Evolutionary conservation across 2,113 vertebrate genomes (phyloP).

Genomic region (Oreochromis aureus): DNA sequence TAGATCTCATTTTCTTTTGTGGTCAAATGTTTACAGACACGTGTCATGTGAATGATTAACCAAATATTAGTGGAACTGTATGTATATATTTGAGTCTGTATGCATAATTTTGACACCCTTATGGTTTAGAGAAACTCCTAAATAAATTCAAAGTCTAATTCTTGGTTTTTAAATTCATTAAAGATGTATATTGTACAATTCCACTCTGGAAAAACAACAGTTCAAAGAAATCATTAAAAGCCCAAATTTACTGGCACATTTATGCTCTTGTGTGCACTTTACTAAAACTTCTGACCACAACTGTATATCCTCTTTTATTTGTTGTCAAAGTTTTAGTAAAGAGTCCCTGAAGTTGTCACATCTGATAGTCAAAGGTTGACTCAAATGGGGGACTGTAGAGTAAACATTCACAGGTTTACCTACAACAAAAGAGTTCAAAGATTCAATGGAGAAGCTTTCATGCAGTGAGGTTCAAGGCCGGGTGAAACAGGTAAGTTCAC

Average conservation of each 20-base stretch:
- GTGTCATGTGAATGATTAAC: not conserved
- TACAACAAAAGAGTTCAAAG: not conserved
- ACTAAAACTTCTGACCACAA: not conserved
- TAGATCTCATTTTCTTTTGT: not conserved
- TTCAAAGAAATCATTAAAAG: not conserved
- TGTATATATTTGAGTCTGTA: not conserved
- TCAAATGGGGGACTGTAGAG: not conserved
- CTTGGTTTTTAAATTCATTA: not conserved
- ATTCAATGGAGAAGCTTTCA: not conserved
- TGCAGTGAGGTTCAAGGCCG: not conserved
- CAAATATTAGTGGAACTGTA: not conserved
- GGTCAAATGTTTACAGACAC: rapidly evolving
- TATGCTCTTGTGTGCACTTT: not conserved
- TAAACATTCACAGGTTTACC: not conserved
- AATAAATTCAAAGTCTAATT: not conserved
- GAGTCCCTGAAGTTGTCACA: not conserved
- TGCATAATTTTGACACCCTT: too few relatives aligned
- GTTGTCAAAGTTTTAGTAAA: not conserved
- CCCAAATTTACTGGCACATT: not conserved
- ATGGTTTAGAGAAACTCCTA: not conserved
- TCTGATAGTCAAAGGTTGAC: not conserved
- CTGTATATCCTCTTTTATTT: not conserved
- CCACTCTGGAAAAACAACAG: not conserved
- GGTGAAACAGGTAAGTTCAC: not conserved
- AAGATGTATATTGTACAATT: not conserved